Base-by-base conservation (phyloP, 2,113 vertebrate genomes). In the Oreochromis niloticus region DNA sequence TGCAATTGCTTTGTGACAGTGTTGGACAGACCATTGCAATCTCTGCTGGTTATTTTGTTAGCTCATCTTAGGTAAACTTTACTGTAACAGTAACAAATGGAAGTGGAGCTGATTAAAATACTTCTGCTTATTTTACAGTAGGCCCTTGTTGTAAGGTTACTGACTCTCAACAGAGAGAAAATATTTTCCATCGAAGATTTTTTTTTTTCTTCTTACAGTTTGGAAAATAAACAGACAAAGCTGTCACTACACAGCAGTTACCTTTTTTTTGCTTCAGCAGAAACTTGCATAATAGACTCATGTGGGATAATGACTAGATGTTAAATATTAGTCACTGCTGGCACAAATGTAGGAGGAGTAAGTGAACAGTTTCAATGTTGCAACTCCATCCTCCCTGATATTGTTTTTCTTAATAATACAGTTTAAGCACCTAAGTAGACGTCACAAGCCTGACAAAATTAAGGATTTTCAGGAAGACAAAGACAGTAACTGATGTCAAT, bases 181-280 rank as follows among this genome's bases (percentile, higher is more conserved):
- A 52, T 32, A 83, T 91, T 79, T 68, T 5, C 50, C 14, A 86
- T 84, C 39, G 46, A 85, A 86, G 52, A 71, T 19, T 83, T 80
- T 61, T 12, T 41, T 41, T 34, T 34, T 39, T 36, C 27, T 17
- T 32, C 19, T 46, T 79, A 50, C 84, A 86, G 9, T 39, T 4
- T 52, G 50, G 7, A 34, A 85, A 84, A 80, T 79, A 66, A 83
- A 34, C 73, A 83, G 75, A 78, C 16, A 46, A 54, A 68, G 61
- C 87, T 79, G 66, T 86, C 56, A 84, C 27, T 2, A 16, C 56
- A 39, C 10, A 63, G n/a, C 71, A 48, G 68, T 17, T 17, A 30
- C 14, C 24, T 48, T 10, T 24, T 6, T 6, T 71, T 75, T 73
- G 41, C 24, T 3, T 75, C 27, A 30, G 22, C 24, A n/a, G 27